Evolutionary conservation across 1,140 invertebrate species (phyloP), one percentile per base, ranked within the genome.

Genomic region (Pteromalus puparum): DNA sequence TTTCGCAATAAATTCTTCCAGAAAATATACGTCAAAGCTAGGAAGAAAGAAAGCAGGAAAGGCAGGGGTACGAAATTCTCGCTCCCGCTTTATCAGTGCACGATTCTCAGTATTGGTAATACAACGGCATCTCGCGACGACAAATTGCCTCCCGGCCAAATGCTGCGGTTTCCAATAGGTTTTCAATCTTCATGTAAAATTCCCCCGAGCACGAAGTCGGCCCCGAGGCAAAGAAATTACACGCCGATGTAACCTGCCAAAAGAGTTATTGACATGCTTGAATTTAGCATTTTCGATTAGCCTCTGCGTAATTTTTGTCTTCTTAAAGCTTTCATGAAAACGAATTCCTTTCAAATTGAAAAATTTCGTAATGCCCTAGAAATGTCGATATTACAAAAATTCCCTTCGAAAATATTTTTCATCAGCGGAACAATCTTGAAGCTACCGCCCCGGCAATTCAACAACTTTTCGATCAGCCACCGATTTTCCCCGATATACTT

Each of bases 151-250:
- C 38, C 53, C 24, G 78, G 61, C 53, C 4, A 75, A 84, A 75
- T 68, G 53, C 24, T 28, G 24, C 34, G 18, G 26, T 70, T 80
- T 80, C 70, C 70, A 53, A 81, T 84, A 68, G 61, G n/a, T 81
- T 81, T 84, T 81, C 83, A 84, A 84, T 84, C 78, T 84, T 81
- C 72, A 67, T 81, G 75, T 46, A 42, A 84, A 84, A 75, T 84
- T 81, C 72, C 61, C 21, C 13, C 70, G 18, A 61, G 53, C 53
- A n/a, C 6, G 5, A 21, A 61, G 48, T 53, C 15, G 18, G 18
- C 13, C 48, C 48, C 6, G 6, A n/a, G 21, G 53, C 53, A 61
- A 18, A n/a, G 53, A 61, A 61, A 61, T 61, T 61, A n/a, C 18
- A n/a, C 48, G 30, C 6, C 48, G 48, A 53, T 53, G 15, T 53